Percentiles rank a stretch among this genome's conserved stretches.
Evolutionary conservation across 2,888 invertebrate species (phyloP).

Genomic region (Aphidius colemani): DNA sequence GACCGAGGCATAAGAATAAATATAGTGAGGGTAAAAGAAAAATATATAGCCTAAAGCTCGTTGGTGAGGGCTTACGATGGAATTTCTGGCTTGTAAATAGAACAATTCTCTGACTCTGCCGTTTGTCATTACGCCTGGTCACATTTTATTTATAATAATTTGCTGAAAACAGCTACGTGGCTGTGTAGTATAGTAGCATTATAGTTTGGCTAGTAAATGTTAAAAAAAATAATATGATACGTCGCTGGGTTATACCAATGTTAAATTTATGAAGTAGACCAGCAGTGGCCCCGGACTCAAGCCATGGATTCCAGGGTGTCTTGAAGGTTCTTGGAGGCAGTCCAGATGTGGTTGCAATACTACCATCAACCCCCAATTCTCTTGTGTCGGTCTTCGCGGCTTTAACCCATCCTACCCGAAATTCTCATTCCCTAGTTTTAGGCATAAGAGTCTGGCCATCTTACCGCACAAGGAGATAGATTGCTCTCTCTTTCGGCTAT

Average conservation of each 20-base stretch:
- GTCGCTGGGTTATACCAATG: conserved; percentile 30
- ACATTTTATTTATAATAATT: conserved; percentile 58
- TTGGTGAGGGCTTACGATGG: conserved; percentile 39
- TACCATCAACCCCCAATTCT: conserved; percentile 4
- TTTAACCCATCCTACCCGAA: conserved; percentile 33
- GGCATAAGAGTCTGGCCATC: conserved; percentile 51
- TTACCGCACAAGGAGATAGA: conserved; percentile 53
- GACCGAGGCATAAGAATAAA: conserved; percentile 35
- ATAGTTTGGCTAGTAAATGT: too few species aligned
- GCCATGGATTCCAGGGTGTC: conserved; percentile 48
- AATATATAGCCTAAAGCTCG: conserved; percentile 48
- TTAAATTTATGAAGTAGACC: conserved; percentile 54
- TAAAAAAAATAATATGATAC: not conserved
- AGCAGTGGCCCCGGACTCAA: conserved; percentile 28
- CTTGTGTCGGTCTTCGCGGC: conserved; percentile 11
- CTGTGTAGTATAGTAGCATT: conserved; percentile 39
- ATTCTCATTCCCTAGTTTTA: conserved; percentile 23
- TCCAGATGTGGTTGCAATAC: conserved; percentile 47
- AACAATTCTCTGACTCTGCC: conserved; percentile 42
- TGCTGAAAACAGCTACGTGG: conserved; percentile 56
- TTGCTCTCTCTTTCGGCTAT: conserved; percentile 32
- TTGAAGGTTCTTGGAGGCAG: conserved; percentile 53
- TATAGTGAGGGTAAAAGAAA: conserved; percentile 28
- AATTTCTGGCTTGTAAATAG: conserved; percentile 23
- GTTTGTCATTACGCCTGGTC: conserved; percentile 54